Base-by-base conservation (phyloP, 2,888 invertebrate species). In the Malthinus flaveolus region DNA sequence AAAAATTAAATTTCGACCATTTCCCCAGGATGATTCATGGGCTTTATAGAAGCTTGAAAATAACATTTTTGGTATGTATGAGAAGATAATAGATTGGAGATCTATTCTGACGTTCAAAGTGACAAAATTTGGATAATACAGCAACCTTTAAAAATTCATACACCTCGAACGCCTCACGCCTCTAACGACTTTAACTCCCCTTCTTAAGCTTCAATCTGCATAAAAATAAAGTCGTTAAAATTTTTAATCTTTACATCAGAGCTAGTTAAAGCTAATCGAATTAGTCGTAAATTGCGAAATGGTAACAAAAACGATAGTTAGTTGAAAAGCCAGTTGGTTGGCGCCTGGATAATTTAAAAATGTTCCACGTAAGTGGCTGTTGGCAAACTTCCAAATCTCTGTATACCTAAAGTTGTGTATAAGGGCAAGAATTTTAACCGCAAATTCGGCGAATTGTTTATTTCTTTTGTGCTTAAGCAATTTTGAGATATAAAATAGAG, bases 321-420 rank as follows among this genome's bases (percentile, higher is more conserved):
- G 39, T 3, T 1, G 39, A 15, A 39, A 39, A 12, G 13, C 39
- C 15, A 39, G 39, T 35, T 33, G 31, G 9, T 50, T 53, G 53
- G 53, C 53, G 53, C 37, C 46, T 32, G 45, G 23, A 52, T 46
- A 46, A 37, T 53, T 53, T 32, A 32, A 53, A 53, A 53, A 46
- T 46, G 42, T 54, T 54, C 48, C 53, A 36, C 45, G 37, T 37
- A 34, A 53, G 53, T 47, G 32, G 46, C 53, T 32, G 15, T 53
- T 53, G 53, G 53, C 53, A 53, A 53, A 35, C 35, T 46, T 53
- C 53, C 53, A 32, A 53, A 53, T 53, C 45, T 23, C 23, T 2
- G 23, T 23, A 5, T 3, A 23, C 23, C 5, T 15, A 39, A 39
- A 39, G 39, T 39, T 15, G 23, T 15, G 39, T 9, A 39, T 15